Conservation (phyloP, 2,797 vertebrate species). For the Eurystomus glaucurus region DNA sequence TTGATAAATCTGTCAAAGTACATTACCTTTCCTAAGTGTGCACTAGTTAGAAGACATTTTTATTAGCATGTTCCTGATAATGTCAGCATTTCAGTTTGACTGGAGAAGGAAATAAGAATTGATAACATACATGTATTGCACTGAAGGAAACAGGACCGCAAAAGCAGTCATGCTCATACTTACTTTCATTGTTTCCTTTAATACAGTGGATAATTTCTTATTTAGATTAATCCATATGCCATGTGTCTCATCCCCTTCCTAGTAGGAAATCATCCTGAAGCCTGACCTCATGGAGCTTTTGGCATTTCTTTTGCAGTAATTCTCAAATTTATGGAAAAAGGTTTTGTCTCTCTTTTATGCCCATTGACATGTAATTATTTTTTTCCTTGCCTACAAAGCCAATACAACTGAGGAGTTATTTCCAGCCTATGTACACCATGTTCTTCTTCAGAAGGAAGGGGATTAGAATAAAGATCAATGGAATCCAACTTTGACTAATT, state of each 20-base stretch:
- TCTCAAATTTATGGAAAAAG: neutral
- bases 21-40: neutral
- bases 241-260: neutral
- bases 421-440: neutral
- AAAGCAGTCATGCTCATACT: fast-evolving
- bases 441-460: neutral
- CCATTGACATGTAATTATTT: neutral
- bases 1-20: neutral
- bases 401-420: neutral
- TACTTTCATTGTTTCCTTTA: neutral
- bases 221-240: neutral
- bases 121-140: neutral
- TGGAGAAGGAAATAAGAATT: neutral
- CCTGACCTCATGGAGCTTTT: neutral
- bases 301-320: neutral
- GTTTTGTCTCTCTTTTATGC: neutral
- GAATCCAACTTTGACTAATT: neutral
- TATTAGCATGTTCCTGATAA: neutral
- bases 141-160: neutral
- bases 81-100: neutral
- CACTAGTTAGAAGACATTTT: neutral
- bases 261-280: neutral
- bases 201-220: neutral
- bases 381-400: neutral
- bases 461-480: fast-evolving